phyloP scores from a whole-genome alignment of 2,888 invertebrate species.

The Macropis europaea region DNA sequence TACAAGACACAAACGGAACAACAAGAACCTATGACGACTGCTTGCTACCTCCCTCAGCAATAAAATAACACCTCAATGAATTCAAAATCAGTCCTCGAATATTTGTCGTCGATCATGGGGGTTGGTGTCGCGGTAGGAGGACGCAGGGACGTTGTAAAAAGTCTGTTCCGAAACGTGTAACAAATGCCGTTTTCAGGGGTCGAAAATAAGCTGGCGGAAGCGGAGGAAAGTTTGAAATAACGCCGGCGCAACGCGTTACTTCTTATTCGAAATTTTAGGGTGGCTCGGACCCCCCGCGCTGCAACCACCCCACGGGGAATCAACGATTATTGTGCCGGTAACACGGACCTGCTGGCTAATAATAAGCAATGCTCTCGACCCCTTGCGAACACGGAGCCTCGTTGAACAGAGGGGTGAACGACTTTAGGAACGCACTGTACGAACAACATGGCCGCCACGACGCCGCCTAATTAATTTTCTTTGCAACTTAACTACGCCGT shows the following conservation, averaged over 20 bases:
- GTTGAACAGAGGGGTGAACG: slow-evolving; percentile 21
- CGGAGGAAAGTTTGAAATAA: slow-evolving; percentile 4
- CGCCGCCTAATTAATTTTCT: slow-evolving; percentile 64
- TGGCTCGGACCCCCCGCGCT: neutral
- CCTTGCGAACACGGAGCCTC: slow-evolving; percentile 32
- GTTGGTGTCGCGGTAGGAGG: no score
- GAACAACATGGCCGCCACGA: slow-evolving; percentile 4
- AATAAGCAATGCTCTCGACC: slow-evolving; percentile 43
- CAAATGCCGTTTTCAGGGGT: neutral
- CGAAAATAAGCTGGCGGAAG: neutral
- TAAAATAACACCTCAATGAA: no score
- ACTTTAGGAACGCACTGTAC: slow-evolving; percentile 35
- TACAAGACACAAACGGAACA: no score
- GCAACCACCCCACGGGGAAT: slow-evolving; percentile 17
- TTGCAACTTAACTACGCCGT: slow-evolving; percentile 53
- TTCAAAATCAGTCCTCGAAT: no score
- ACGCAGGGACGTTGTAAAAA: no score
- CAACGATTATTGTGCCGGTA: slow-evolving; percentile 44
- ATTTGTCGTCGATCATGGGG: no score
- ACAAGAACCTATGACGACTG: no score
- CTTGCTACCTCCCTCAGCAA: no score
- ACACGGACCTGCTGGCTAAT: slow-evolving; percentile 40
- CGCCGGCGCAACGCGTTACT: neutral
- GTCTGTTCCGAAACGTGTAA: no score
- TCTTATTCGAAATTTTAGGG: slow-evolving; percentile 28